These are phyloP conservation scores for Melanotus villosus DNA, from an alignment of 2,888 invertebrate genomes.

Conservation along the genomic window DNA sequence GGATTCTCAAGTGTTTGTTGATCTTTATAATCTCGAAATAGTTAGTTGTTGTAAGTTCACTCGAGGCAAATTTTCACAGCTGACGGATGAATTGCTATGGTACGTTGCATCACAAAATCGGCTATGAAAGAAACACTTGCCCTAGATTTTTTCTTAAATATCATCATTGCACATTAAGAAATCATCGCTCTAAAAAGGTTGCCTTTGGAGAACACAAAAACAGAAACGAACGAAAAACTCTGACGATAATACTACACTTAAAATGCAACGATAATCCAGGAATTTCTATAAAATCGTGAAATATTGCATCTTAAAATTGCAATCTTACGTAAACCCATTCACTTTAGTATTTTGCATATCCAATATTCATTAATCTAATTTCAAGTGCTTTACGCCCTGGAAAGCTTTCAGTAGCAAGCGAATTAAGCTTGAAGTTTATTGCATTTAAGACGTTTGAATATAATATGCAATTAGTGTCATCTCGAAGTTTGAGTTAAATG, in stretches of 20 bases:
- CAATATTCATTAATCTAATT: neutral
- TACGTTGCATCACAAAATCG: neutral
- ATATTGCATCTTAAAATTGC: neutral
- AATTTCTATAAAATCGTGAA: neutral
- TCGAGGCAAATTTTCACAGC: neutral
- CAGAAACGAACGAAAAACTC: too few relatives aligned
- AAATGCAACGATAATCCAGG: neutral
- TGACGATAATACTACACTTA: too few relatives aligned
- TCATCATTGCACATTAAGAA: too few relatives aligned
- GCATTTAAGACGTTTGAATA: neutral
- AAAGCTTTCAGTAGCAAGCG: neutral
- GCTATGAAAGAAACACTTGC: too few relatives aligned
- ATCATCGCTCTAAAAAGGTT: too few relatives aligned
- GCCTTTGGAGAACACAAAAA: too few relatives aligned
- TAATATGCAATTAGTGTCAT: conserved; percentile 11
- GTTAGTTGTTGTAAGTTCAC: neutral
- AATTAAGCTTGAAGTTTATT: conserved; percentile 1
- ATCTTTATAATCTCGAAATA: neutral
- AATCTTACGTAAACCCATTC: too few relatives aligned
- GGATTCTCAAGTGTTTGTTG: neutral
- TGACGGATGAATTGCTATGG: neutral
- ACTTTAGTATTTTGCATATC: neutral
- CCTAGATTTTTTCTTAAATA: too few relatives aligned
- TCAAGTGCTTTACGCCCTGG: neutral
- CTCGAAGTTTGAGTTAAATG: neutral